Percentiles rank a stretch among this genome's conserved stretches.
Evolutionary conservation across 2,113 vertebrate species (phyloP).

Genomic region (Australoheros scitulus): DNA sequence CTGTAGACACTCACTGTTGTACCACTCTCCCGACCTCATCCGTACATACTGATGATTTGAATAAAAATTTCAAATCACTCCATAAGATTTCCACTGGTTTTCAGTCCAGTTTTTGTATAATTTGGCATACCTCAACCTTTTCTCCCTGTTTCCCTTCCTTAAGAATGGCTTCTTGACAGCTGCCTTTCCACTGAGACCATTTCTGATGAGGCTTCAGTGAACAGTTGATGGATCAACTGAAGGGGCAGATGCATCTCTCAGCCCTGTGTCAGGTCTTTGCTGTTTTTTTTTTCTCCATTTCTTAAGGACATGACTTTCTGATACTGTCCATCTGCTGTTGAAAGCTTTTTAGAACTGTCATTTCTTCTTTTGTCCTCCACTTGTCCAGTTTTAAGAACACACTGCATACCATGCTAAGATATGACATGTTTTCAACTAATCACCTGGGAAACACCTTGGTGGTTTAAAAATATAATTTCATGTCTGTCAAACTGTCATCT

Average conservation of each 20-base stretch:
- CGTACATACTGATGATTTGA: too few species aligned
- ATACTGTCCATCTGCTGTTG: background rate
- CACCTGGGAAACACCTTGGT: too few species aligned
- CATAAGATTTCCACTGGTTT: background rate
- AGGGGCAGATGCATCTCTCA: background rate
- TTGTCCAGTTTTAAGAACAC: too few species aligned
- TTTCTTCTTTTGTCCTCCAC: too few species aligned
- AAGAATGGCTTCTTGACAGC: background rate
- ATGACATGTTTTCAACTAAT: too few species aligned
- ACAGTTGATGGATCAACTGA: background rate
- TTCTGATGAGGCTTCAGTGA: background rate
- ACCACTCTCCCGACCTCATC: too few species aligned
- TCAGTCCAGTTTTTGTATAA: background rate
- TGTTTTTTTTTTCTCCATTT: background rate
- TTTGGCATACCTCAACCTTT: background rate
- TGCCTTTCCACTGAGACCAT: background rate
- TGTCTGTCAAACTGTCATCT: background rate
- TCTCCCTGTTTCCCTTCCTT: too few species aligned
- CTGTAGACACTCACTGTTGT: too few species aligned
- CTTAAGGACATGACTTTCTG: background rate
- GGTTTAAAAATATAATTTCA: too few species aligned
- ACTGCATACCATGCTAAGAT: too few species aligned
- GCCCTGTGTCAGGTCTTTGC: background rate
- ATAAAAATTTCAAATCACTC: background rate
- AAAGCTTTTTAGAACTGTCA: too few species aligned